phyloP scores from a whole-genome alignment of 2,888 invertebrate species.

The Coleophora flavipennella region DNA sequence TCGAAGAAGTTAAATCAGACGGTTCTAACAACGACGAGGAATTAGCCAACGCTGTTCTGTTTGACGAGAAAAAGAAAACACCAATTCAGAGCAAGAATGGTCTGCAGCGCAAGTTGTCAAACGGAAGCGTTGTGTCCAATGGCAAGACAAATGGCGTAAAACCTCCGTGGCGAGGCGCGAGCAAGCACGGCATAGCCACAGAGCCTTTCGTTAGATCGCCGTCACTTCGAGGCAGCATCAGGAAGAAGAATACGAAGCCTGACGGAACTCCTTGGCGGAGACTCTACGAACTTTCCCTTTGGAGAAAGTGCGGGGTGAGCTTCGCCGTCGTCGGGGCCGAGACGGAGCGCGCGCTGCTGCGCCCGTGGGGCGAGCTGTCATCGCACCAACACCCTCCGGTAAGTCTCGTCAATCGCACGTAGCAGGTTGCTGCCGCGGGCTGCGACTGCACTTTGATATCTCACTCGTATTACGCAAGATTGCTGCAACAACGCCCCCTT shows the following conservation, averaged over 20 bases:
- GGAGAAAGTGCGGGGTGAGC: constrained; percentile 66
- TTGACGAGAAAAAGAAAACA: constrained; percentile 53
- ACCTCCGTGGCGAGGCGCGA: constrained; percentile 62
- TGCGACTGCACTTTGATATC: constrained; percentile 38
- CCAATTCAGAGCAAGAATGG: constrained; percentile 33
- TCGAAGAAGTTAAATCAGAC: constrained; percentile 63
- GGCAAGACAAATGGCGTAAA: constrained; percentile 50
- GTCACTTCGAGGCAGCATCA: constrained; percentile 56
- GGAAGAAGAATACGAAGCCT: constrained; percentile 47
- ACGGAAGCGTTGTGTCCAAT: constrained; percentile 34
- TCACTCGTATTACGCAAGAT: constrained; percentile 51
- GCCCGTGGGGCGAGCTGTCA: constrained; percentile 55
- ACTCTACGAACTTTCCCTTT: constrained; percentile 69
- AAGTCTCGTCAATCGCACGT: constrained; percentile 38
- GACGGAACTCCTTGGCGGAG: constrained; percentile 69
- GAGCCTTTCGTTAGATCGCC: constrained; percentile 52
- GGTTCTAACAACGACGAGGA: constrained; percentile 53
- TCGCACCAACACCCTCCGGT: constrained; percentile 48
- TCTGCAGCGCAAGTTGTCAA: constrained; percentile 44
- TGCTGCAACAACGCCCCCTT: constrained; percentile 28
- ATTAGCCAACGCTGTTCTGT: constrained; percentile 41
- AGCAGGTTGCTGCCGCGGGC: constrained; percentile 28
- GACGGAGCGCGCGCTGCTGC: constrained; percentile 49
- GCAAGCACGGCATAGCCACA: constrained; percentile 41
- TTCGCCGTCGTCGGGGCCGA: constrained; percentile 57